Base-by-base conservation (phyloP, 2,113 vertebrate genomes). In the Leptodactylus fuscus region DNA sequence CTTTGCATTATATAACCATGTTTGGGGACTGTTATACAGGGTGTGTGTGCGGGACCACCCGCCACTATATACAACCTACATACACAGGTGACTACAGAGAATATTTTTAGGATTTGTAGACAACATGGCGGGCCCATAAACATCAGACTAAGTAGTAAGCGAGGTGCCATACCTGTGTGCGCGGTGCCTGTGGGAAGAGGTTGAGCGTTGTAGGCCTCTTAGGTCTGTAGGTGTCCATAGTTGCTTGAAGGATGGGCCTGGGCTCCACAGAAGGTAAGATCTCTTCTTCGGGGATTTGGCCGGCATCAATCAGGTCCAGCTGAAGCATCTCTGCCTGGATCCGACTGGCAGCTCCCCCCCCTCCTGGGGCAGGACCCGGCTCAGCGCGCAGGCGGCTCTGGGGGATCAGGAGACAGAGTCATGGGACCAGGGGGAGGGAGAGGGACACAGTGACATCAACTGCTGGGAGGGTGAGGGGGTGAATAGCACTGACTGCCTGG, bases 121-220 rank as follows among this genome's bases (percentile, higher is more conserved):
- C n/a, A n/a, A n/a, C n/a, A n/a, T n/a, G n/a, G n/a, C n/a, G n/a
- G 41, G 9, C 41, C 41, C 41, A 44, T 44, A 32, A 38, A 69
- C 34, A 6, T 12, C 58, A 11, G 24, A 12, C 1, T 32, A 62
- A 1, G 11, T 65, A 13, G 12, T 6, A 65, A 29, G 15, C 29
- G 27, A 9, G 16, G 74, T 51, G 0, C 15, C 89, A 90, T 89
- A 99, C 97, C 97, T 98, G 97, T 91, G 97, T 96, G 81, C 97
- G 96, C 70, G 97, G 97, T 92, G 98, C 96, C 90, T 98, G 96
- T 67, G 97, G 95, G 92, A 99, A 97, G 88, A 99, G 96, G 95
- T 98, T 98, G 90, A 99, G 96, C 20, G 97, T 99, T 79, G 97
- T 98, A 87, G 97, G 97, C 90, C 97, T 91, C 93, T 99, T 99